Evolutionary conservation across 2,113 vertebrate genomes (phyloP).

Genomic region (Sigmodon hispidus): DNA sequence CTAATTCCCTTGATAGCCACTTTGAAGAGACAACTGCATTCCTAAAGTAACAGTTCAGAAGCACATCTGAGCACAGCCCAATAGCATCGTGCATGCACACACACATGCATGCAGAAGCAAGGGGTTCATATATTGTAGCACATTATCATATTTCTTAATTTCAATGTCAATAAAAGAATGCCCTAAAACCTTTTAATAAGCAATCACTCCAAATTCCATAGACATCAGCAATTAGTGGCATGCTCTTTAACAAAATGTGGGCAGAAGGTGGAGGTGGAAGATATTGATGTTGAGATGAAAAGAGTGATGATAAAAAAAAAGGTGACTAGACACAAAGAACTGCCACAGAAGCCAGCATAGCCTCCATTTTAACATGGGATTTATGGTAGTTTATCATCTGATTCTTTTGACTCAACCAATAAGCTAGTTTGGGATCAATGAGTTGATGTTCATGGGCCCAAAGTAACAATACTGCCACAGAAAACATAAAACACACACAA

Average conservation of each 20-base stretch:
- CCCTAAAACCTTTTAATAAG: conserved; percentile 45
- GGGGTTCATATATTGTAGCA: conserved; percentile 30
- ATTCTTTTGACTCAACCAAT: conserved; percentile 35
- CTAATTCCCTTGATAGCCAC: conserved; percentile 80
- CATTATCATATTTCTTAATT: conserved; percentile 59
- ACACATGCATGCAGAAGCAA: background rate
- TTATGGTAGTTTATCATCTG: conserved; percentile 19
- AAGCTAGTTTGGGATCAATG: conserved; percentile 60
- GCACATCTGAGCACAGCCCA: conserved; percentile 53
- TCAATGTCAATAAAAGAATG: conserved; percentile 52
- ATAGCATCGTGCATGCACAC: rapidly evolving
- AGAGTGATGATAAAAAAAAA: conserved; percentile 30
- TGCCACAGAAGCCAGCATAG: background rate
- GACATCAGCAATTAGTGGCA: conserved; percentile 55
- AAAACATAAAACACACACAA: conserved; percentile 57
- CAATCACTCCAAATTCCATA: conserved; percentile 42
- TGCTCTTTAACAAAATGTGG: conserved; percentile 30
- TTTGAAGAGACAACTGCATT: conserved; percentile 76
- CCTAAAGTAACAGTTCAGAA: conserved; percentile 63
- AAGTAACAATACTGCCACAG: conserved; percentile 64
- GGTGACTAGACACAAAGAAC: background rate
- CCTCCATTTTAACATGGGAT: conserved; percentile 19
- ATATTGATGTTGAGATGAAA: background rate
- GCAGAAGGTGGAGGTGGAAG: background rate
- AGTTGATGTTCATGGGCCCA: conserved; percentile 58